Evolutionary conservation across 1,140 invertebrate species (phyloP), one percentile per base, ranked within the genome.

Genomic region (Aphis gossypii): DNA sequence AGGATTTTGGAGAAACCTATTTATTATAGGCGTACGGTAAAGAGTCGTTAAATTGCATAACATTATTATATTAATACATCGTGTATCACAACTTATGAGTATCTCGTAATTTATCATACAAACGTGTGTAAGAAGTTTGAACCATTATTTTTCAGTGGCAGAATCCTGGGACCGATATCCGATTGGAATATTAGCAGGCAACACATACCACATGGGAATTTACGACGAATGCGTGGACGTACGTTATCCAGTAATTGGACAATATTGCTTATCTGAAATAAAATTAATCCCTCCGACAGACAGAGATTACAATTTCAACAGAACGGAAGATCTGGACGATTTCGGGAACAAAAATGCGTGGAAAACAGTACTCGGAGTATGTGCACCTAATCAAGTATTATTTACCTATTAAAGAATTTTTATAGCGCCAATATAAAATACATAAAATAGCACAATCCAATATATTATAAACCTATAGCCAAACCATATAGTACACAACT

Each of bases 161-260:
- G 90, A 91, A 35, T 91, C 90, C 20, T 91, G 90, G 90, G 1
- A 68, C 25, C 90, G 90, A 46, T 44, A 76, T 76, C 90, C 90
- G 21, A 30, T 18, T 7, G 90, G 90, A n/a, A 20, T 76, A 46
- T 5, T 91, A 5, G 38, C 5, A 0, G 90, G 90, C 38, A 76
- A 91, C 18, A n/a, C 0, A n/a, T 91, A 44, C 46, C 90, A 91
- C 7, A 25, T 91, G 23, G 90, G 90, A 18, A 8, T 46, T n/a
- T 91, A 91, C 25, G 90, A 91, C 18, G 90, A 92, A 83, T 92
- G 90, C 35, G 21, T 92, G 38, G 30, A 83, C 35, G 44, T 92
- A 0, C 25, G 21, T 38, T n/a, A 46, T 48, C 90, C 90, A 11
- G 18, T 92, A 7, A 68, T 21, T 35, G 90, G 60, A 38, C 90